Percentiles rank a stretch among this genome's conserved stretches.
phyloP scores from a whole-genome alignment of 92 coral and sea anemone genomes.

The Actinernus sp. region DNA sequence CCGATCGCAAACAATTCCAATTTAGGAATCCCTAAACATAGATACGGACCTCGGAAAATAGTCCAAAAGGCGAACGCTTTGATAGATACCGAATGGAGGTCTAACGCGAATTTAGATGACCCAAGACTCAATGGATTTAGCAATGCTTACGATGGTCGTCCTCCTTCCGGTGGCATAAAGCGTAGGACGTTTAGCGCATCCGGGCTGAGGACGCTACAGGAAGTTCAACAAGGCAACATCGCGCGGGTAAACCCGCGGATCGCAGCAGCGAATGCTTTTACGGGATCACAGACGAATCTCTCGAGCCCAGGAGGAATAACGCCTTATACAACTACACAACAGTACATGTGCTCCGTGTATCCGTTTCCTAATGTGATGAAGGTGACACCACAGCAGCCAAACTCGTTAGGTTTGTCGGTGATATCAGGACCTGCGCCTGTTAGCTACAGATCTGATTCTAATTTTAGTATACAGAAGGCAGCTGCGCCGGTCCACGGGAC shows the following conservation, averaged over 20 bases:
- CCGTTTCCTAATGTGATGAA: slow-evolving; percentile 80
- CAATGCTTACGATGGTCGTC: slow-evolving; percentile 51
- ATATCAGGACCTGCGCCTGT: slow-evolving; percentile 99
- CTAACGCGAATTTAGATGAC: slow-evolving; percentile 50
- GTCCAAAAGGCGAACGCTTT: slow-evolving; percentile 50
- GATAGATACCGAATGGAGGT: slow-evolving; percentile 71
- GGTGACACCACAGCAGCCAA: slow-evolving; percentile 81
- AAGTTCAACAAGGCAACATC: slow-evolving; percentile 38
- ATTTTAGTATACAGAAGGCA: slow-evolving; percentile 2
- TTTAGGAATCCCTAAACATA: slow-evolving; percentile 62
- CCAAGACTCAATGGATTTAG: slow-evolving; percentile 15
- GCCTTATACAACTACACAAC: slow-evolving; percentile 65
- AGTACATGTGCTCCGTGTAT: slow-evolving; percentile 86
- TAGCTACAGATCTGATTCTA: slow-evolving; percentile 65
- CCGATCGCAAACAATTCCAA: slow-evolving; percentile 47
- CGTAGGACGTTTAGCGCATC: slow-evolving; percentile 92
- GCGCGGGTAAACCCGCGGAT: slow-evolving; percentile 73
- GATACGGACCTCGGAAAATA: slow-evolving; percentile 75
- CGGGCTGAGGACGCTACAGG: slow-evolving; percentile 63
- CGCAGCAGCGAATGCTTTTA: slow-evolving; percentile 19
- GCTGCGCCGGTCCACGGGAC: slow-evolving; percentile 12
- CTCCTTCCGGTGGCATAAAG: slow-evolving; percentile 55
- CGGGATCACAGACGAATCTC: slow-evolving; percentile 73
- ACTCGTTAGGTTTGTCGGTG: slow-evolving; percentile 83
- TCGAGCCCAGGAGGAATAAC: slow-evolving; percentile 67